phyloP scores from a whole-genome alignment of 1,140 invertebrate species.

The Stratiolaelaps scimitus region DNA sequence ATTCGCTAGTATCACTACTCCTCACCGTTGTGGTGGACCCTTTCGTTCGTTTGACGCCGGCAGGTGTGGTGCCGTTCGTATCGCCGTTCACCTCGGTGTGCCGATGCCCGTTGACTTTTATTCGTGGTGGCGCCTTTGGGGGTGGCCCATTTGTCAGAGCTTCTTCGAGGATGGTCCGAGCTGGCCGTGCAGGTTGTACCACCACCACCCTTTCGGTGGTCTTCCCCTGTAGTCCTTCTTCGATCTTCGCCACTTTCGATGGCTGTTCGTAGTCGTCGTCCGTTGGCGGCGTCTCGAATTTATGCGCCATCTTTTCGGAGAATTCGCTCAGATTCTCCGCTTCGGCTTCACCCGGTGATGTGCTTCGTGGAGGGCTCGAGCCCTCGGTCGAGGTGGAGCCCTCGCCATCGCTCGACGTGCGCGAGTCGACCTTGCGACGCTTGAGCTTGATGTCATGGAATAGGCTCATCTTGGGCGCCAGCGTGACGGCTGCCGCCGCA shows the following conservation, averaged over 20 bases:
- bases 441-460: constrained; percentile 96
- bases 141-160: constrained; percentile 20
- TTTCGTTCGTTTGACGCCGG: too few species aligned
- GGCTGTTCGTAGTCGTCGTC: constrained; percentile 23
- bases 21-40: too few species aligned
- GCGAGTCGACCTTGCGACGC: constrained; percentile 73
- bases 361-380: constrained; percentile 15
- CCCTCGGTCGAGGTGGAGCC: constrained; percentile 24
- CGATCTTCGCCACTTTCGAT: constrained; percentile 25
- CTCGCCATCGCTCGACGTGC: constrained; percentile 25
- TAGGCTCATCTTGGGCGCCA: constrained; percentile 82
- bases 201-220: too few species aligned
- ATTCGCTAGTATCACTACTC: constrained; percentile 15
- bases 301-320: constrained; percentile 26
- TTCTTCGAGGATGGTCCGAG: constrained; percentile 12
- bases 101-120: not conserved
- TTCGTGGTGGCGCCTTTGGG: constrained; percentile 2
- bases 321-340: constrained; percentile 52
- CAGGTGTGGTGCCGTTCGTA: constrained; percentile 37
- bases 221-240: not conserved
- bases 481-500: not conserved
- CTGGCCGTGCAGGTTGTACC: not conserved
- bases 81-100: constrained; percentile 36
- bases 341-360: constrained; percentile 55
- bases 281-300: constrained; percentile 1